phyloP scores from a whole-genome alignment of 2,888 invertebrate species.

The Ametastegia equiseti region DNA sequence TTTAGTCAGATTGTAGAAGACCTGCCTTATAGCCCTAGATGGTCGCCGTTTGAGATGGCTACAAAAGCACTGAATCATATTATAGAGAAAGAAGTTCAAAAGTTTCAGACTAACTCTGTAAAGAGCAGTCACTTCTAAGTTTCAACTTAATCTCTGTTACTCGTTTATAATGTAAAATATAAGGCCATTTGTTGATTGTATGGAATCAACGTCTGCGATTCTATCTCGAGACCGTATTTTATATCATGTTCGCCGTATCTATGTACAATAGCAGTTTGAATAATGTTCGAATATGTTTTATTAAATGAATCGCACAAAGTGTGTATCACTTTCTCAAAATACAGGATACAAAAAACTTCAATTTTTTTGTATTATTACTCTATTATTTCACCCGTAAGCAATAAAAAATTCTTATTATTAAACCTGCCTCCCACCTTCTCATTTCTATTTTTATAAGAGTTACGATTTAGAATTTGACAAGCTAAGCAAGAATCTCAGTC shows the following conservation, averaged over 20 bases:
- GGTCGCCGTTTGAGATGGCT: conserved; percentile 67
- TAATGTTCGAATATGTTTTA: background rate
- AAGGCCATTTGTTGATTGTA: background rate
- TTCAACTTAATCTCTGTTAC: background rate
- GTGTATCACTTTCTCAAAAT: background rate
- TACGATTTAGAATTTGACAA: too few species aligned
- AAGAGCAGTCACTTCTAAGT: conserved; percentile 52
- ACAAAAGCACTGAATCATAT: conserved; percentile 64
- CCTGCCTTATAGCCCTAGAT: conserved; percentile 70
- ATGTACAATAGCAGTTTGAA: background rate
- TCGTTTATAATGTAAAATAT: background rate
- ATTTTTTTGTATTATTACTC: too few species aligned
- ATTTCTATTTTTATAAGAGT: too few species aligned
- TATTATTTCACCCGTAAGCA: background rate
- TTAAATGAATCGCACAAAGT: background rate
- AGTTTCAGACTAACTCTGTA: conserved; percentile 57
- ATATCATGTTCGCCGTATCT: background rate
- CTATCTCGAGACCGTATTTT: background rate
- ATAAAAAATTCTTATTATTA: too few species aligned
- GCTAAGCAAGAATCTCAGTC: background rate
- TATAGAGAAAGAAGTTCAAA: conserved; percentile 61
- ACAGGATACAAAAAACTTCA: background rate
- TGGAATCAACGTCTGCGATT: background rate
- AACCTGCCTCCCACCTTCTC: too few species aligned
- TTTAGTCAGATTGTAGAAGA: conserved; percentile 59